These are phyloP conservation scores for Chelonus insularis DNA, from an alignment of 1,140 invertebrate genomes.

Conservation along the genomic window DNA sequence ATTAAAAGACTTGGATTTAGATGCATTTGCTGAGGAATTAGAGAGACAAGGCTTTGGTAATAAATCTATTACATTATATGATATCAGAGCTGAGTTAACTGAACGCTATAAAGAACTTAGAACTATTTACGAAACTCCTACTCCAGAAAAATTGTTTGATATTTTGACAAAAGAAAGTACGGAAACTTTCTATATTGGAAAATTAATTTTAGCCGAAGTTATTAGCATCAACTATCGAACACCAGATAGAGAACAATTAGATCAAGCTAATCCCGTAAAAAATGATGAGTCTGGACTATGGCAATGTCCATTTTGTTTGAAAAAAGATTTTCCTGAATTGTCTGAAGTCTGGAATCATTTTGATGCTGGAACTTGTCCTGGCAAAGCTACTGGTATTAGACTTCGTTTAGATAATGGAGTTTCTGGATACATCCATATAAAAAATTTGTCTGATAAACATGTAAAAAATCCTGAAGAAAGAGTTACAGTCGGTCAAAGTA, in stretches of 20 bases:
- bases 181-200: no score
- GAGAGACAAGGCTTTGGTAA: no score
- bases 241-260: slow-evolving; percentile 89
- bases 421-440: no score
- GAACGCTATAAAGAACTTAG: slow-evolving; percentile 94
- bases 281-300: no score
- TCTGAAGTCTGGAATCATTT: slow-evolving; percentile 99
- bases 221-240: slow-evolving; percentile 80
- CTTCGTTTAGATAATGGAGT: no score
- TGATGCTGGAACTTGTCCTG: slow-evolving; percentile 92
- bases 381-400: slow-evolving; percentile 90
- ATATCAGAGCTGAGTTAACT: no score
- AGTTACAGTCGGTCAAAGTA: slow-evolving; percentile 82
- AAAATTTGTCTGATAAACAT: slow-evolving; percentile 90
- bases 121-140: slow-evolving; percentile 76
- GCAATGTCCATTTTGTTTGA: no score
- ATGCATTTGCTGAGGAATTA: no score
- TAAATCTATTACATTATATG: slow-evolving; percentile 96
- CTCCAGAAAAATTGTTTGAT: slow-evolving; percentile 88
- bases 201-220: slow-evolving; percentile 78
- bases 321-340: slow-evolving; percentile 92
- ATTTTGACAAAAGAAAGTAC: slow-evolving; percentile 95
- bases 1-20: slow-evolving; percentile 94
- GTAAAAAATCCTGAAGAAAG: slow-evolving; percentile 92
- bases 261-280: slow-evolving; percentile 94